Evolutionary conservation across 2,888 invertebrate species (phyloP).

Genomic region (Aspidiotus rigidus): DNA sequence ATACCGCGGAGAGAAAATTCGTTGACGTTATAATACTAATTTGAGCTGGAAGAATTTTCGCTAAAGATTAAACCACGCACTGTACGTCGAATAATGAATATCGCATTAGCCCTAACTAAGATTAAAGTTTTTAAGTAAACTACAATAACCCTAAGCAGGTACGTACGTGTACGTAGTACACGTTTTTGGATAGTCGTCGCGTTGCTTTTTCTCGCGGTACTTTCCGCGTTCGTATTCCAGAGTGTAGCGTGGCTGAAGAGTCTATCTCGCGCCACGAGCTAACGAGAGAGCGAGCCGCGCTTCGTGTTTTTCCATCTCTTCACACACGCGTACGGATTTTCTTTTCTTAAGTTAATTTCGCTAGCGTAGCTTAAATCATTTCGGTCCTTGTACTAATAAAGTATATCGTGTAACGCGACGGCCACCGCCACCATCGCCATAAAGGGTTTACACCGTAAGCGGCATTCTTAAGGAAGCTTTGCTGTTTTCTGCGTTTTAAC

Average conservation of each 20-base stretch:
- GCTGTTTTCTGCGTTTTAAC: constrained; percentile 14
- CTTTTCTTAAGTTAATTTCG: constrained; percentile 4
- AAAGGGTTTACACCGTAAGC: background rate
- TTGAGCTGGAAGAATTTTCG: background rate
- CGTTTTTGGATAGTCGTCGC: background rate
- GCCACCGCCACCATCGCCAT: background rate
- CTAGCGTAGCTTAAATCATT: constrained; percentile 25
- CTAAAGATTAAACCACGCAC: background rate
- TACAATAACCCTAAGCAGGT: background rate
- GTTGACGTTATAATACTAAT: too few species aligned
- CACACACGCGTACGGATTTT: constrained; percentile 4
- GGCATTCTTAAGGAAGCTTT: constrained; percentile 4
- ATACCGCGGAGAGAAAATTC: too few species aligned
- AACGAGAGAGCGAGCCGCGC: background rate
- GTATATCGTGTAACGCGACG: constrained; percentile 18
- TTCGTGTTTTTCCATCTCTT: background rate
- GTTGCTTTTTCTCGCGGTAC: background rate
- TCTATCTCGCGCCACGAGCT: too few species aligned
- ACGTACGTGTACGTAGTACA: background rate
- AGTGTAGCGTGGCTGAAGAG: background rate
- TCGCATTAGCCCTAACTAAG: background rate
- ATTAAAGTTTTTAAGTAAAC: background rate
- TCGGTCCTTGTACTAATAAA: constrained; percentile 27
- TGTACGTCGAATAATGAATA: constrained; percentile 1
- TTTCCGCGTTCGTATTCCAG: background rate